phyloP scores from a whole-genome alignment of 2,797 vertebrate species.

The Sylvilagus floridanus region DNA sequence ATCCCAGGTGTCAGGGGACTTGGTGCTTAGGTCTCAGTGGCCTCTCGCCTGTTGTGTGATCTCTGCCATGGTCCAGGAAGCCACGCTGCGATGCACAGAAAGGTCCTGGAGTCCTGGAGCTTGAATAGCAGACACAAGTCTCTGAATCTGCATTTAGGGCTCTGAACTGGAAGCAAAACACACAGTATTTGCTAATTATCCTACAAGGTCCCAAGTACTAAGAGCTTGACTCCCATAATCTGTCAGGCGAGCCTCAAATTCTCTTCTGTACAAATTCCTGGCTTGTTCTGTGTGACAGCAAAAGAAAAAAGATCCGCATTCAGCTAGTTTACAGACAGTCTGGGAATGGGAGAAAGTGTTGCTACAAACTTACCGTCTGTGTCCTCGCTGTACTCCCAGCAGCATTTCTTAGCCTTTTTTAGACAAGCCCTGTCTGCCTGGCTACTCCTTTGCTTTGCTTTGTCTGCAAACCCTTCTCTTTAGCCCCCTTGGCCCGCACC shows the following conservation, averaged over 20 bases:
- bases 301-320: not conserved
- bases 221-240: not conserved
- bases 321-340: not conserved
- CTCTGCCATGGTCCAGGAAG: not conserved
- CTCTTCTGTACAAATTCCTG: not conserved
- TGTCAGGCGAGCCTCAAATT: not conserved
- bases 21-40: not conserved
- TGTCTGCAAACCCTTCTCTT: not conserved
- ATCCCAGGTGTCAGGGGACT: not conserved
- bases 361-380: too few species aligned
- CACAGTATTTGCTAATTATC: not conserved
- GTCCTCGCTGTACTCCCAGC: fast-evolving
- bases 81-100: not conserved
- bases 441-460: not conserved
- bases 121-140: not conserved
- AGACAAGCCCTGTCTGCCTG: not conserved
- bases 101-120: not conserved
- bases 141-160: not conserved
- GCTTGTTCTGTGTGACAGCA: not conserved
- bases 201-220: not conserved
- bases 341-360: not conserved
- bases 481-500: too few species aligned
- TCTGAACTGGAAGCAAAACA: not conserved
- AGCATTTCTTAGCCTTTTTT: not conserved
- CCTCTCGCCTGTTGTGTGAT: not conserved